phyloP scores from a whole-genome alignment of 1,140 invertebrate genomes.

The Drosophila simulans region DNA sequence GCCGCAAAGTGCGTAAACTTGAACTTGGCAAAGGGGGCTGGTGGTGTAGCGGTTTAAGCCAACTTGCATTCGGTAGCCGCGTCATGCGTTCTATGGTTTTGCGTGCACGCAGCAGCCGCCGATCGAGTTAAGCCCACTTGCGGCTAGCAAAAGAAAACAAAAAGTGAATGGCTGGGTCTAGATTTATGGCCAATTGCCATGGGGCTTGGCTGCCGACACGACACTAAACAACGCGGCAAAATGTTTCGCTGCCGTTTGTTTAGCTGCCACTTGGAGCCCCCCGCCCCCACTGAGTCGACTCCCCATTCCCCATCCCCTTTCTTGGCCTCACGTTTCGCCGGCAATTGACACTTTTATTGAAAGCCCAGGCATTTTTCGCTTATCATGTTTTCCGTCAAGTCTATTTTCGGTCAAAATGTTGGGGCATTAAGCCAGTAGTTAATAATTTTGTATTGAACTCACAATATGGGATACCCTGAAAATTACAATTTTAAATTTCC shows the following conservation, averaged over 20 bases:
- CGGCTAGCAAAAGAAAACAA: slow-evolving; percentile 36
- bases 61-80: slow-evolving; percentile 32
- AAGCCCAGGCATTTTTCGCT: slow-evolving; percentile 34
- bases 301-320: background rate
- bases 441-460: background rate
- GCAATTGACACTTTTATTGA: slow-evolving; percentile 61
- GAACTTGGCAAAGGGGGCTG: slow-evolving; percentile 52
- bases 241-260: slow-evolving; percentile 59
- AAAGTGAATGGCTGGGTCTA: slow-evolving; percentile 72
- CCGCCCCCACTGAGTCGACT: background rate
- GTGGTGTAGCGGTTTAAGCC: slow-evolving; percentile 5
- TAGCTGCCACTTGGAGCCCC: slow-evolving; percentile 32
- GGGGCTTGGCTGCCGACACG: slow-evolving; percentile 79
- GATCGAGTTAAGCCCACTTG: slow-evolving; percentile 4
- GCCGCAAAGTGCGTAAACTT: slow-evolving; percentile 70
- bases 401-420: slow-evolving; percentile 18
- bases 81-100: slow-evolving; percentile 57
- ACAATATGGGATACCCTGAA: background rate
- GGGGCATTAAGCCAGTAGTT: slow-evolving; percentile 5
- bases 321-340: slow-evolving; percentile 22
- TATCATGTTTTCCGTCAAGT: slow-evolving; percentile 46
- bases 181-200: slow-evolving; percentile 77
- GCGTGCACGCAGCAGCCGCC: slow-evolving; percentile 48
- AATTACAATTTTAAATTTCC: background rate
- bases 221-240: slow-evolving; percentile 68